Percentiles rank a stretch among this genome's conserved stretches.
phyloP scores from a whole-genome alignment of 2,888 invertebrate species.

The Chirona hameri region DNA sequence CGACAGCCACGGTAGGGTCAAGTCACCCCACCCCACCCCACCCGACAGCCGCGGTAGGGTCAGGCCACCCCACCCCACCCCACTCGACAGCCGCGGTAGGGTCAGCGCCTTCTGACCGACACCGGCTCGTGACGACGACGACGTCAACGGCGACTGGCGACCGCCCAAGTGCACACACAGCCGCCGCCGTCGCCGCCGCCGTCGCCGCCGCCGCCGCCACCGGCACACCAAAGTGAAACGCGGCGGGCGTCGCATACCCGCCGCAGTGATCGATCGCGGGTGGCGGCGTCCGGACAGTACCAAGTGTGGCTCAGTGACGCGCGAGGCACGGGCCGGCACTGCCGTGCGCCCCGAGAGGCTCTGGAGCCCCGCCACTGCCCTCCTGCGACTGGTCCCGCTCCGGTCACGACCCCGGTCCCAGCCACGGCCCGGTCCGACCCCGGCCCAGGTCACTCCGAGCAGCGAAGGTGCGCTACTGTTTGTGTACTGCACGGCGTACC shows the following conservation, averaged over 20 bases:
- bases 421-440: background rate
- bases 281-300: background rate
- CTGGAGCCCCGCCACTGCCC: background rate
- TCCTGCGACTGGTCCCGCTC: too few species aligned
- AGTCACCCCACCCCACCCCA: too few species aligned
- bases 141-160: background rate
- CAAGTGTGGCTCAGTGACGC: background rate
- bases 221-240: background rate
- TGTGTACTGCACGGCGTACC: background rate
- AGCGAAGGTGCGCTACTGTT: background rate
- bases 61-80: too few species aligned
- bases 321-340: background rate
- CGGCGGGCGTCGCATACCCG: background rate
- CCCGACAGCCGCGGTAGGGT: too few species aligned
- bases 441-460: background rate
- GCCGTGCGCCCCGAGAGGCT: background rate
- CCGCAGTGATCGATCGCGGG: conserved; percentile 3
- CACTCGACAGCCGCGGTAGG: background rate
- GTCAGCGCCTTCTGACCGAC: background rate
- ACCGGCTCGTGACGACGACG: background rate
- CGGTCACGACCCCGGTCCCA: background rate
- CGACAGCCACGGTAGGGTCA: too few species aligned
- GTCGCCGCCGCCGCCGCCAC: background rate
- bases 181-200: background rate
- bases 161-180: background rate